Conservation (phyloP, 1,140 invertebrate genomes). For the Gonioctena quinquepunctata region DNA sequence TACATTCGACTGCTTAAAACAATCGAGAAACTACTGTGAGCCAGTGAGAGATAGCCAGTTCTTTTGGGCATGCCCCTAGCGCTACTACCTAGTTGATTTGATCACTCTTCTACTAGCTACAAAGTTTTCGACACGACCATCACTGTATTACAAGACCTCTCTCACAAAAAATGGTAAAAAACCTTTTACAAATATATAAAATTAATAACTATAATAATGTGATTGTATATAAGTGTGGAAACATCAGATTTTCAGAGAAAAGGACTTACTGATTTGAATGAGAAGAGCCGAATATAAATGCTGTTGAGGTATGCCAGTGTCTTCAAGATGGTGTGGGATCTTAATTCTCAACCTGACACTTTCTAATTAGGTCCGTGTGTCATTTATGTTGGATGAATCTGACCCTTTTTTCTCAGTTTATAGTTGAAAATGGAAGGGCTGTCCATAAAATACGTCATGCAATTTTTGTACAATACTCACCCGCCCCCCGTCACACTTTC, state of each 20-base stretch:
- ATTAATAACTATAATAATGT: not conserved
- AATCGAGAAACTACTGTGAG: slow-evolving; percentile 41
- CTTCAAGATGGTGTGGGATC: no score
- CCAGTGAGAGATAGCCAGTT: slow-evolving; percentile 48
- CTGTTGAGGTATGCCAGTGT: not conserved
- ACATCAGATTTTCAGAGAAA: no score
- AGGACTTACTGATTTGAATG: no score
- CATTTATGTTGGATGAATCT: no score
- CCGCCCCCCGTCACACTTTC: no score
- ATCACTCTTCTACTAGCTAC: slow-evolving; percentile 42
- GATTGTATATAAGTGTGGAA: not conserved
- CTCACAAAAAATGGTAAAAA: slow-evolving; percentile 52
- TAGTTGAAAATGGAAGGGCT: no score
- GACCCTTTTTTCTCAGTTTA: no score
- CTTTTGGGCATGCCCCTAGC: slow-evolving; percentile 37
- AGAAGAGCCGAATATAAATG: not conserved
- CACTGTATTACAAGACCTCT: slow-evolving; percentile 49
- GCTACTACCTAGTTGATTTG: slow-evolving; percentile 45
- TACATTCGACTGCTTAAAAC: slow-evolving; percentile 8
- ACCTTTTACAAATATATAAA: slow-evolving; percentile 1
- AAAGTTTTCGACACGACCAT: slow-evolving; percentile 44
- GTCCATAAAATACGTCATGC: no score
- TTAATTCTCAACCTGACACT: no score
- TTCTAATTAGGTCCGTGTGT: no score
- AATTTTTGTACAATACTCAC: no score